Percentiles rank a stretch among this genome's conserved stretches.
phyloP scores from a whole-genome alignment of 1,140 invertebrate species.

The Dermatophagoides farinae region DNA sequence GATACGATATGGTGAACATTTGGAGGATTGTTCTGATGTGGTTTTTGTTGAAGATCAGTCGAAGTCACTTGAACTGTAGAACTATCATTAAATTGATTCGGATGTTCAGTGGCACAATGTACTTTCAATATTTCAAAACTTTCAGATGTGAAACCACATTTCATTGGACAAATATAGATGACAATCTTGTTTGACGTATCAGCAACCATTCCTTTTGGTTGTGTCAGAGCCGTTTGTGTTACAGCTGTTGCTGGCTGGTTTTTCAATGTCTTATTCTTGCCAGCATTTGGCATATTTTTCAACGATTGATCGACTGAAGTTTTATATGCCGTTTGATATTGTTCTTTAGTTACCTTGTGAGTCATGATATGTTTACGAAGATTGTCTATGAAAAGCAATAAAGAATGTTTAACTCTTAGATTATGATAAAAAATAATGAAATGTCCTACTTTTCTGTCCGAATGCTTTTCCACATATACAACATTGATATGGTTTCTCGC shows the following conservation, averaged over 20 bases:
- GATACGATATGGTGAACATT: too few species aligned
- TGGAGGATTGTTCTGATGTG: too few species aligned
- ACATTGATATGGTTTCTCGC: slow-evolving; percentile 33
- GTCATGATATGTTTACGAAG: slow-evolving; percentile 92
- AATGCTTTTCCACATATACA: slow-evolving; percentile 33
- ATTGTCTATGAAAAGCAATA: slow-evolving; percentile 39
- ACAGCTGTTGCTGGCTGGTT: neutral
- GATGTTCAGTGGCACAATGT: too few species aligned
- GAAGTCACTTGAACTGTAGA: too few species aligned
- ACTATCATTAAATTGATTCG: too few species aligned
- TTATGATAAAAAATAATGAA: neutral
- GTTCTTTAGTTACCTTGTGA: slow-evolving; percentile 35
- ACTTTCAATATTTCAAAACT: too few species aligned
- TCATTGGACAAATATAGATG: too few species aligned
- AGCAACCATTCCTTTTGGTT: too few species aligned
- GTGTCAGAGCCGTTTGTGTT: neutral
- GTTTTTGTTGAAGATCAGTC: too few species aligned
- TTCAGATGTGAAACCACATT: too few species aligned
- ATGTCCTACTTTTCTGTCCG: slow-evolving; percentile 48
- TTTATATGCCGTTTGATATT: neutral
- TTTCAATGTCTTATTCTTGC: neutral
- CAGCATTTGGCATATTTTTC: too few species aligned
- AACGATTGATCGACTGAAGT: neutral
- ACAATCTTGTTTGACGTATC: too few species aligned
- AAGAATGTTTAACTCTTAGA: neutral